Evolutionary conservation across 2,888 invertebrate genomes (phyloP).

Genomic region (Chymomyza amoena): DNA sequence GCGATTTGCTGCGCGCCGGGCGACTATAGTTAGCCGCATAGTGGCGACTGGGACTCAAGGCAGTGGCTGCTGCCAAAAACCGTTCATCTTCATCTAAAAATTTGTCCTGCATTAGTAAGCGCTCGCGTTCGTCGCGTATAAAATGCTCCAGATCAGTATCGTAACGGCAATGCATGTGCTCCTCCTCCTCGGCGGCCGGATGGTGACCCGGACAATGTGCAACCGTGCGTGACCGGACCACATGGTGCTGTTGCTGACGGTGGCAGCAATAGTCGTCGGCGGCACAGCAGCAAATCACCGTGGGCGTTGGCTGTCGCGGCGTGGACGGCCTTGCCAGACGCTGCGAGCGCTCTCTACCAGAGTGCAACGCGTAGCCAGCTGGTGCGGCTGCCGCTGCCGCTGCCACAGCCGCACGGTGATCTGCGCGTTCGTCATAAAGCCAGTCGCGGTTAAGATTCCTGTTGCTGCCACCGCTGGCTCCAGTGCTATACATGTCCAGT

Average conservation of each 20-base stretch:
- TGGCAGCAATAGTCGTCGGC: constrained; percentile 77
- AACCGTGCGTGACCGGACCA: constrained; percentile 48
- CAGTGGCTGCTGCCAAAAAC: constrained; percentile 61
- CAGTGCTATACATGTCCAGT: constrained; percentile 56
- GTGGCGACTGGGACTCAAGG: background rate
- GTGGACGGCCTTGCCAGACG: constrained; percentile 42
- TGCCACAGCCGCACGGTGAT: constrained; percentile 57
- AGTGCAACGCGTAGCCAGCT: constrained; percentile 48
- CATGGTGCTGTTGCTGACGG: constrained; percentile 66
- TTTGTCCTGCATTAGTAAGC: constrained; percentile 76
- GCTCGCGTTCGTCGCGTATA: constrained; percentile 76
- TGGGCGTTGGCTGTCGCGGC: constrained; percentile 38
- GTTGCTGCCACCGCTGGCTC: constrained; percentile 68
- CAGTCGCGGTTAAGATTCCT: constrained; percentile 71
- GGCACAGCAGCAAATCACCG: constrained; percentile 75
- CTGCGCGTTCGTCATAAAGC: constrained; percentile 73
- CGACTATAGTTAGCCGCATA: constrained; percentile 49
- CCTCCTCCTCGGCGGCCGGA: constrained; percentile 76
- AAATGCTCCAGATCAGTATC: constrained; percentile 77
- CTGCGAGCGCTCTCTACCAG: constrained; percentile 28
- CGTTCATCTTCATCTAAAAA: constrained; percentile 78
- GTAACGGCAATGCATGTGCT: constrained; percentile 76
- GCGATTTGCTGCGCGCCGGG: constrained; percentile 75
- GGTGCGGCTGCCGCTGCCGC: constrained; percentile 48
- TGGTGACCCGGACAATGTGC: constrained; percentile 72